Evolutionary conservation across 2,797 vertebrate species (phyloP).

Genomic region (Eupleurogrammus muticus): DNA sequence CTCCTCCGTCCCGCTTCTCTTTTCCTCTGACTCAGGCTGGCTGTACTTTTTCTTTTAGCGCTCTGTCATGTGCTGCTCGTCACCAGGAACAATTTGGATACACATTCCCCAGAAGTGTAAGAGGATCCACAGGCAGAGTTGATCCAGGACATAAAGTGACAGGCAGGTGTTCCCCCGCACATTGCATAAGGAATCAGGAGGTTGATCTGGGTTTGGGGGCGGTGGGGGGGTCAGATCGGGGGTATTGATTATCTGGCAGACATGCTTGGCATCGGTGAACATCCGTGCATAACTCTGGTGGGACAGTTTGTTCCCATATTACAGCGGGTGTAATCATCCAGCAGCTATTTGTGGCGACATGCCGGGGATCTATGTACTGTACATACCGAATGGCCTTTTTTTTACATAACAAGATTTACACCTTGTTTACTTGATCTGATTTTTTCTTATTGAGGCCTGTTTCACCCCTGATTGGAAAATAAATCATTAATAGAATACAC

Average conservation of each 20-base stretch:
- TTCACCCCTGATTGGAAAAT: too few relatives aligned
- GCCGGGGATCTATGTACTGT: conserved; percentile 36
- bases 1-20: conserved; percentile 44
- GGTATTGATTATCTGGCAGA: conserved; percentile 38
- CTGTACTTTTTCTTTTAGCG: conserved; percentile 67
- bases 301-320: conserved; percentile 48
- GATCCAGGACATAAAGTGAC: conserved; percentile 6
- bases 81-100: conserved; percentile 67
- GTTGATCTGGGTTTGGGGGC: too few relatives aligned
- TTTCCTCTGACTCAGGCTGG: conserved; percentile 71
- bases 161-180: conserved; percentile 43
- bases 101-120: conserved; percentile 73
- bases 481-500: not conserved
- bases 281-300: conserved; percentile 18
- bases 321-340: not conserved
- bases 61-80: conserved; percentile 69
- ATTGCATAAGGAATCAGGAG: conserved; percentile 58
- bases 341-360: conserved; percentile 20
- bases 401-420: conserved; percentile 1
- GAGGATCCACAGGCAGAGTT: conserved; percentile 34
- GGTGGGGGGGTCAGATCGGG: conserved; percentile 20
- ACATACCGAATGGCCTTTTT: conserved; percentile 19
- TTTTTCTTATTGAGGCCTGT: not conserved
- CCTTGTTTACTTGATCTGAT: not conserved
- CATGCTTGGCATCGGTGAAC: conserved; percentile 43